A percentile compares a stretch with the other conserved stretches of the same genome.
phyloP scores from a whole-genome alignment of 2,888 invertebrate species.

The Coleophora deauratella region DNA sequence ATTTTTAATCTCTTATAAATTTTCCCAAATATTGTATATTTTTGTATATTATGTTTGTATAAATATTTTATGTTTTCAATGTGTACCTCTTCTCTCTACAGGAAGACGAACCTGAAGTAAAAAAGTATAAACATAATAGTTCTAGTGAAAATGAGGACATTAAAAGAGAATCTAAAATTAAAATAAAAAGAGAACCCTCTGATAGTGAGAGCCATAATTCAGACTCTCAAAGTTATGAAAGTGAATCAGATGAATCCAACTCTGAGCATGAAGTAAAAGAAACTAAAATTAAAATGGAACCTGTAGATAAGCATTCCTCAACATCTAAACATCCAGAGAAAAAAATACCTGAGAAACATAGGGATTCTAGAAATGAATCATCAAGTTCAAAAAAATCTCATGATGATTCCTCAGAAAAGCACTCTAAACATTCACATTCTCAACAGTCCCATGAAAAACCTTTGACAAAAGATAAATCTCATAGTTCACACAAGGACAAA shows the following conservation, averaged over 20 bases:
- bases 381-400: constrained; percentile 29
- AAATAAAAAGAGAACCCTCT: constrained; percentile 32
- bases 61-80: too few species aligned
- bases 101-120: background rate
- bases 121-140: background rate
- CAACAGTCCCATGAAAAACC: constrained; percentile 36
- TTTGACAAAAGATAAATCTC: constrained; percentile 35
- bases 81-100: background rate
- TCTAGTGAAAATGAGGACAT: background rate
- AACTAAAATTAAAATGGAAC: constrained; percentile 43
- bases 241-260: constrained; percentile 39
- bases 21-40: too few species aligned
- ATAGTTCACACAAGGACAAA: constrained; percentile 38
- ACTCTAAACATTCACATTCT: constrained; percentile 31
- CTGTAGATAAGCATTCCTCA: constrained; percentile 31
- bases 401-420: constrained; percentile 27
- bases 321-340: constrained; percentile 19
- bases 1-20: background rate
- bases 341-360: too few species aligned
- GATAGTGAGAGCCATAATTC: constrained; percentile 32
- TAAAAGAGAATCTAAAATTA: constrained; percentile 4
- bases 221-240: constrained; percentile 37
- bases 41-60: too few species aligned
- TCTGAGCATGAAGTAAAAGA: constrained; percentile 41
- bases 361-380: constrained; percentile 24